A percentile compares a stretch with the other conserved stretches of the same genome.
Evolutionary conservation across 2,888 invertebrate species (phyloP).

Genomic region (Protula sp.): DNA sequence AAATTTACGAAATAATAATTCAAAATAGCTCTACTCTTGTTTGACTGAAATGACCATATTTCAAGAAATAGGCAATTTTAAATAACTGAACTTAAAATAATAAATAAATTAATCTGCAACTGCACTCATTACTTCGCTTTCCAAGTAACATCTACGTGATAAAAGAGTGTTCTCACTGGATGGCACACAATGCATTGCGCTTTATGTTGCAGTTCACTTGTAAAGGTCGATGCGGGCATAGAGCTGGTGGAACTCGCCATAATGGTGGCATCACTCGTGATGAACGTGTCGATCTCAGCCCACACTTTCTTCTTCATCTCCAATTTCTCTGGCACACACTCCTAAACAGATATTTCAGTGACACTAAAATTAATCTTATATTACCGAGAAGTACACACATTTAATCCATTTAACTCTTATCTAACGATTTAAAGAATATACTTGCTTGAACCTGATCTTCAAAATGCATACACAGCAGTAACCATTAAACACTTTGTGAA

Average conservation of each 20-base stretch:
- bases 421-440: too few species aligned
- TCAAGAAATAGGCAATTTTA: too few species aligned
- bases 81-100: too few species aligned
- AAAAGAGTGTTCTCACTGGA: conserved; percentile 60
- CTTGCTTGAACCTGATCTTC: not conserved
- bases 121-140: too few species aligned
- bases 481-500: too few species aligned
- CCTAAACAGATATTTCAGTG: conserved; percentile 58
- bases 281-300: conserved; percentile 66
- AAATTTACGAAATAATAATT: too few species aligned
- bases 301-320: conserved; percentile 79
- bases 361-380: not conserved
- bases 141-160: too few species aligned
- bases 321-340: conserved; percentile 87
- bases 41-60: too few species aligned
- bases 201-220: conserved; percentile 71
- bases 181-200: conserved; percentile 63
- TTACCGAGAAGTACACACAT: not conserved
- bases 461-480: too few species aligned
- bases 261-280: conserved; percentile 56
- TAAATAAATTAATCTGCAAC: too few species aligned
- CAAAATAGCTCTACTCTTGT: too few species aligned
- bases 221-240: conserved; percentile 80
- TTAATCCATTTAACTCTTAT: too few species aligned
- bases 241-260: conserved; percentile 91